A percentile compares a stretch with the other conserved stretches of the same genome.
Evolutionary conservation across 2,797 vertebrate genomes (phyloP).

Genomic region (Garrulus glandarius): DNA sequence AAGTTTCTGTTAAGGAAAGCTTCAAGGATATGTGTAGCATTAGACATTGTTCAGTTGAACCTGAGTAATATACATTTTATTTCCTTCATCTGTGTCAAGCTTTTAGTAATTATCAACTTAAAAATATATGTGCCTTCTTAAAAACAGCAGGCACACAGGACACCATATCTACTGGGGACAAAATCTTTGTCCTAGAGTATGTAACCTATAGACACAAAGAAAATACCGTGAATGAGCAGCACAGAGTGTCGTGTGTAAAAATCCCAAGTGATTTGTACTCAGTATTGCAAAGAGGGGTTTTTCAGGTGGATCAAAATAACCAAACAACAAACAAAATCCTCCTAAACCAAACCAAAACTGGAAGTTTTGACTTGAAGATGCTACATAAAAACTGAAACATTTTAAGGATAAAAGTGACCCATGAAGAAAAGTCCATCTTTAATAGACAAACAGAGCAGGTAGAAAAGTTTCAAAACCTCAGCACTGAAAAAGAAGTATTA

Average conservation of each 20-base stretch:
- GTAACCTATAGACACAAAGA: neutral
- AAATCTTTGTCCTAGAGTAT: neutral
- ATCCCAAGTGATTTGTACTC: neutral
- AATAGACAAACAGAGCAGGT: neutral
- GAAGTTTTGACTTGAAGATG: neutral
- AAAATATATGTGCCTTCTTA: neutral
- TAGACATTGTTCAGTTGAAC: neutral
- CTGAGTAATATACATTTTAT: neutral
- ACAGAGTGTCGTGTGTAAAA: neutral
- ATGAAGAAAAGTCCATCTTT: neutral
- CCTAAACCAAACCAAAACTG: neutral
- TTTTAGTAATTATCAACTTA: neutral
- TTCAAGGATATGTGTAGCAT: neutral
- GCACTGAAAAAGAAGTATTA: neutral
- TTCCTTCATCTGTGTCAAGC: neutral
- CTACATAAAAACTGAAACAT: neutral
- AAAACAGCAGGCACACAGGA: neutral
- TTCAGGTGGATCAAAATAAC: neutral
- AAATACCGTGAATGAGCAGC: neutral
- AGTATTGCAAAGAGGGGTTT: neutral
- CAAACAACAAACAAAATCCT: neutral
- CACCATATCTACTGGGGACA: fast-evolving
- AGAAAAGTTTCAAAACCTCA: neutral
- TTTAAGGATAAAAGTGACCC: neutral
- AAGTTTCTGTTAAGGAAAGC: neutral